Percentiles rank a stretch among this genome's conserved stretches.
phyloP scores from a whole-genome alignment of 2,888 invertebrate genomes.

The Callosobruchus maculatus region DNA sequence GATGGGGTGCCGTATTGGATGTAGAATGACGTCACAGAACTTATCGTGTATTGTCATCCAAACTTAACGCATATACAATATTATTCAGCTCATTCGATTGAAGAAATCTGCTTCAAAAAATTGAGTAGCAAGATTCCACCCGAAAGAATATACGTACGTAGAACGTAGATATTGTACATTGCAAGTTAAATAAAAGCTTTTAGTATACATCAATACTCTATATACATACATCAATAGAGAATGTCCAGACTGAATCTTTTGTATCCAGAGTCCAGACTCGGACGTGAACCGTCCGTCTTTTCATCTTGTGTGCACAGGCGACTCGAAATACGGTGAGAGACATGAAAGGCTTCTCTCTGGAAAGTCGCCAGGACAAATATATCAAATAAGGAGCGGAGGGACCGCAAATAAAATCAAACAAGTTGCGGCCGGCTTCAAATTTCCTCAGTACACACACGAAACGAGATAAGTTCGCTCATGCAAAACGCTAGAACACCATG shows the following conservation, averaged over 20 bases:
- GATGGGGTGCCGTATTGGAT: too few relatives aligned
- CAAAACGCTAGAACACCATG: slow-evolving; percentile 35
- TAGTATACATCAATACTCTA: too few relatives aligned
- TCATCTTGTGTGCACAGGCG: background rate
- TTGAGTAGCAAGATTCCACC: too few relatives aligned
- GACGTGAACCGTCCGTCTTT: too few relatives aligned
- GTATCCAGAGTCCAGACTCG: background rate
- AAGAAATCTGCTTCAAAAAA: too few relatives aligned
- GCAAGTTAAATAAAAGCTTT: too few relatives aligned
- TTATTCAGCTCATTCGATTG: too few relatives aligned
- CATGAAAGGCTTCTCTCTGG: background rate
- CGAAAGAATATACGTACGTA: too few relatives aligned
- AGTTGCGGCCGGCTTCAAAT: slow-evolving; percentile 27
- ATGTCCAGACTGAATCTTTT: background rate
- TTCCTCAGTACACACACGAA: slow-evolving; percentile 16
- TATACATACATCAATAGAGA: background rate
- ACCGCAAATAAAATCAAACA: slow-evolving; percentile 43
- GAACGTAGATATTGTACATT: too few relatives aligned
- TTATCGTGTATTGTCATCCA: too few relatives aligned
- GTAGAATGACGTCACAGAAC: too few relatives aligned
- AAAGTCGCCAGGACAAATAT: background rate
- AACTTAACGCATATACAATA: too few relatives aligned
- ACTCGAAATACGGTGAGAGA: background rate
- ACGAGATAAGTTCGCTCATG: slow-evolving; percentile 46
- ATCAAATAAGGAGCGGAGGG: slow-evolving; percentile 21